A percentile compares a stretch with the other conserved stretches of the same genome.
Conservation (phyloP, 2,797 vertebrate species). For the Argyrosomus regius region DNA sequence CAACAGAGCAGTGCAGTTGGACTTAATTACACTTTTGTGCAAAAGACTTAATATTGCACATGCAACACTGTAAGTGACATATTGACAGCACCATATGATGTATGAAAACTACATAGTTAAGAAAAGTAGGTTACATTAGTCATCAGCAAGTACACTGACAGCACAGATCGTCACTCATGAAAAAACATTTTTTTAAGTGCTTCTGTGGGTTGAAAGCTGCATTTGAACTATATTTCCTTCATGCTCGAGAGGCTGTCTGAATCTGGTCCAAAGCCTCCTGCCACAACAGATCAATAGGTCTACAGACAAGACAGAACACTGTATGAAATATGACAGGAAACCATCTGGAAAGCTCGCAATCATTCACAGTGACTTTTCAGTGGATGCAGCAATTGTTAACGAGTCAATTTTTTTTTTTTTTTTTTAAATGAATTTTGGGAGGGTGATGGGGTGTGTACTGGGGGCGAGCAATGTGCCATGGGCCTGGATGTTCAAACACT, state of each 20-base stretch:
- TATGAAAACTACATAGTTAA: neutral
- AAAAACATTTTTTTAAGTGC: neutral
- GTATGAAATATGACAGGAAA: neutral
- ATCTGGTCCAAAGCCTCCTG: neutral
- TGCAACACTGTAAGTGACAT: neutral
- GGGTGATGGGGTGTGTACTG: no score
- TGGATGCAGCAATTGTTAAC: neutral
- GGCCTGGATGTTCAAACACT: no score
- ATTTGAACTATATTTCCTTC: neutral
- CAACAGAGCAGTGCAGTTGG: neutral
- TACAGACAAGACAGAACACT: neutral
- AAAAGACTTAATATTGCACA: neutral
- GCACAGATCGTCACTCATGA: neutral
- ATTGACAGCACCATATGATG: neutral
- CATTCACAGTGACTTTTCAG: neutral
- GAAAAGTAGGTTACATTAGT: neutral
- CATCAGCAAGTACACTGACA: neutral
- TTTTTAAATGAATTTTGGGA: no score
- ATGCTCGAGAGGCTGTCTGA: neutral
- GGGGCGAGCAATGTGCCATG: no score
- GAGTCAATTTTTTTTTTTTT: no score
- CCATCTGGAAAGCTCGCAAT: neutral
- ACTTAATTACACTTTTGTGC: neutral
- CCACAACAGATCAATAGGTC: neutral
- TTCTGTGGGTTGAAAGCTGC: neutral